Evolutionary conservation across 92 coral and sea anemone genomes (phyloP), one percentile per base, ranked within the genome.

Genomic region (Porites evermanni): DNA sequence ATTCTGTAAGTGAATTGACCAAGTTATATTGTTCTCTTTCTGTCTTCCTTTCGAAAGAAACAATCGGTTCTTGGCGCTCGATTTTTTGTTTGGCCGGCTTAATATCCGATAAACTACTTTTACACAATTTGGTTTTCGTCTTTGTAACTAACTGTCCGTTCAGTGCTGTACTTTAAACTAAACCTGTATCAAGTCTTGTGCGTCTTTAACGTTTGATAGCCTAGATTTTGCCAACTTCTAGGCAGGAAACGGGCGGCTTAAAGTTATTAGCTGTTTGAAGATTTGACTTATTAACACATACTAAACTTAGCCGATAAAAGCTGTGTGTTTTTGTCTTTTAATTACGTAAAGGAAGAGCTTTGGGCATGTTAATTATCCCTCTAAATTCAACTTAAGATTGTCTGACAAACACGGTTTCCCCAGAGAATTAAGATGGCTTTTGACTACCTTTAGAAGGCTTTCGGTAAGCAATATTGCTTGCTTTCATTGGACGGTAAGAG

Each of bases 321-420:
- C 26, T 13, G 3, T 56, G 59, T 53, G 12, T 19, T 20, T 75
- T 75, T 75, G 80, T 75, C 32, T 53, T 21, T n/a, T 56, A 58
- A 75, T 75, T 56, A 24, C 67, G 67, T 56, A 59, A 58, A 23
- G 67, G 79, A 74, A 75, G 80, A 14, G 17, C 65, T 53, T 53
- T 19, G 47, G 75, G 79, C 51, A 75, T 75, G 67, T 26, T 6
- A 75, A 75, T 75, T 75, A 75, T 54, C 67, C 21, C 59, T 58
- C 12, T 23, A 56, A 10, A 60, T 56, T 58, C 26, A 24, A 75
- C 59, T 54, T 14, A 56, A 10, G 13, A 18, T 75, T 20, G 58
- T 59, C 32, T 26, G 65, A 23, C 47, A 38, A 38, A 38, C 6
- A 38, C 47, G 47, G 47, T 38, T 38, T 38, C 47, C 47, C 6